A percentile compares a stretch with the other conserved stretches of the same genome.
Conservation (phyloP, 2,797 vertebrate species). For the Selene dorsalis region DNA sequence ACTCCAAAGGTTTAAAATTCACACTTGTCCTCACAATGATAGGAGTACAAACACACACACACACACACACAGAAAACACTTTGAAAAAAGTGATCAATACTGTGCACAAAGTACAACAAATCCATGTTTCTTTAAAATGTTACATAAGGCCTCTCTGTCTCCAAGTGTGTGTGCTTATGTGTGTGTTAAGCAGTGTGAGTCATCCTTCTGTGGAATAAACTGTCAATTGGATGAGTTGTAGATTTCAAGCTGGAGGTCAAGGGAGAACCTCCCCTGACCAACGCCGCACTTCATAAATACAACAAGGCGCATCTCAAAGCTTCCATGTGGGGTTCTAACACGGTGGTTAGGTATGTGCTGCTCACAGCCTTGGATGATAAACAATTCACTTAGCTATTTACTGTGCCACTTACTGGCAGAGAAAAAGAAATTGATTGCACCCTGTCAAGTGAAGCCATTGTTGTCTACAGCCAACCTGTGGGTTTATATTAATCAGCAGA, state of each 20-base stretch:
- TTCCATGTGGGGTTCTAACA: not conserved
- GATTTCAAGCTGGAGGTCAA: slow-evolving; percentile 33
- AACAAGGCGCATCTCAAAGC: not conserved
- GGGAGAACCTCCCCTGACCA: slow-evolving; percentile 22
- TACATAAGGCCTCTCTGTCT: slow-evolving; percentile 21
- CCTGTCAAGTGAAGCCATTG: slow-evolving; percentile 15
- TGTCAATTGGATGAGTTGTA: slow-evolving; percentile 51
- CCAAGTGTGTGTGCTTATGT: slow-evolving; percentile 7
- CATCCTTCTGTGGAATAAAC: slow-evolving; percentile 48
- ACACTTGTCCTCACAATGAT: too few species aligned
- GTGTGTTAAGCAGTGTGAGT: slow-evolving; percentile 46
- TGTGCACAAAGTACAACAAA: slow-evolving; percentile 2
- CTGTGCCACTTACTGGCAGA: not conserved
- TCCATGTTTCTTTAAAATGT: slow-evolving; percentile 23
- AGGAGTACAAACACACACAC: not conserved
- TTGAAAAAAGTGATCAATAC: slow-evolving; percentile 2
- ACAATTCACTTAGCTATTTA: not conserved
- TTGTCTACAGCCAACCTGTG: slow-evolving; percentile 20
- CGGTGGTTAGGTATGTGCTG: not conserved
- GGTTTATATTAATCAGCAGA: slow-evolving; percentile 24
- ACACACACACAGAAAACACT: too few species aligned
- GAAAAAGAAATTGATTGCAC: slow-evolving; percentile 18
- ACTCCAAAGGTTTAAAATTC: too few species aligned
- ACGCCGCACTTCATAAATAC: slow-evolving; percentile 1
- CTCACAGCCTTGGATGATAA: not conserved